A percentile compares a stretch with the other conserved stretches of the same genome.
Evolutionary conservation across 2,888 invertebrate species (phyloP).

Genomic region (Lepidochrysops patricia): DNA sequence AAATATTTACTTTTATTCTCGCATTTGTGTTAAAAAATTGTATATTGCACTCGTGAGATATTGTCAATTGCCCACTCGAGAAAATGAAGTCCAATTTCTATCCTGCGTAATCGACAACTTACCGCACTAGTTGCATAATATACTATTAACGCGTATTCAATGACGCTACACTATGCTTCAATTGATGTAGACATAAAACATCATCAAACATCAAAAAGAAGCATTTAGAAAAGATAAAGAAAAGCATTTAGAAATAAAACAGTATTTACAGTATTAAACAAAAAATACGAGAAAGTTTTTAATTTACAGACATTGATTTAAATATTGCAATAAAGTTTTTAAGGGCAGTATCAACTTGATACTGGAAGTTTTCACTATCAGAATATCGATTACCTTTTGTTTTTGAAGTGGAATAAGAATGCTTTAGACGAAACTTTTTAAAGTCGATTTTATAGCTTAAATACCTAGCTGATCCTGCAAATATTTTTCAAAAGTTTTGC

Average conservation of each 20-base stretch:
- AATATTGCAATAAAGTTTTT: not conserved
- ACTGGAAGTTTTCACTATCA: not conserved
- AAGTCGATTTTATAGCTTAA: not conserved
- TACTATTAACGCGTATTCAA: conserved; percentile 1
- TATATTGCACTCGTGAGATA: no score
- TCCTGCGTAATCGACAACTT: no score
- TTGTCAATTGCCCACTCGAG: no score
- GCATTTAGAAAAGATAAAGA: no score
- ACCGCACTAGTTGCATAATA: conserved; percentile 9
- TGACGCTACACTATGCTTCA: not conserved
- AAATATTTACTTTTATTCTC: no score
- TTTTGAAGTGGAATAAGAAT: not conserved
- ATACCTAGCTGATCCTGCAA: not conserved
- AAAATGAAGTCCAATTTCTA: no score
- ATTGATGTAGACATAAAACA: not conserved
- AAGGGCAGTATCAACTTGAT: not conserved
- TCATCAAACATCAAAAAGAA: no score
- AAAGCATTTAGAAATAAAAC: no score
- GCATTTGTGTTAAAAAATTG: no score
- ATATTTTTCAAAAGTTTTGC: no score
- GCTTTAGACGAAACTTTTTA: not conserved
- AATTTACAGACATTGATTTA: not conserved
- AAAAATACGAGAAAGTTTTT: not conserved
- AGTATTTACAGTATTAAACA: no score
- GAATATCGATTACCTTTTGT: not conserved